Evolutionary conservation across 2,888 invertebrate genomes (phyloP).

Genomic region (Cantharis lateralis): DNA sequence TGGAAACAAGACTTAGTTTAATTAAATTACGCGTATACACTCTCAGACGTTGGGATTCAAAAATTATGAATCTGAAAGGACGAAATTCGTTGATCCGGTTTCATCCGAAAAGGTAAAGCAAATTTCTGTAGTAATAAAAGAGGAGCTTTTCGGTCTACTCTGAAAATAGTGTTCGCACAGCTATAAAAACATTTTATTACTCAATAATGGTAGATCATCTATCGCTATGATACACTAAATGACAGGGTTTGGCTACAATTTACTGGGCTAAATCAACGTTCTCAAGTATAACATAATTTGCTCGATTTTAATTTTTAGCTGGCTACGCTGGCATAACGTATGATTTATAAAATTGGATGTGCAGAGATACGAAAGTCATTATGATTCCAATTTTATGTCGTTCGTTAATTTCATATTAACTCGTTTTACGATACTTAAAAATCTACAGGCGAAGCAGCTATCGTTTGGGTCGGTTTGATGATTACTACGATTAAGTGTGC

Average conservation of each 20-base stretch:
- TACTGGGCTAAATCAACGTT: constrained; percentile 33
- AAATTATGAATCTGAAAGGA: no score
- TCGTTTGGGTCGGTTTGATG: constrained; percentile 16
- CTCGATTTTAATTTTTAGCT: constrained; percentile 39
- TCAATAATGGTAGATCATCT: constrained; percentile 42
- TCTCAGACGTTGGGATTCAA: no score
- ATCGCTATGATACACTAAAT: constrained; percentile 40
- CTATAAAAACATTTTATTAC: constrained; percentile 44
- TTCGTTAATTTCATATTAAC: constrained; percentile 34
- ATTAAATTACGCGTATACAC: no score
- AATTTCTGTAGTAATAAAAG: constrained; percentile 23
- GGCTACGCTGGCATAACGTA: constrained; percentile 31
- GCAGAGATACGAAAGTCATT: constrained; percentile 32
- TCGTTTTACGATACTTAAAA: constrained; percentile 24
- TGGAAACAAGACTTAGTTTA: no score
- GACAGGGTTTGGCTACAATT: constrained; percentile 42
- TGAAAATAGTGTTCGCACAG: constrained; percentile 36
- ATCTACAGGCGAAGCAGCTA: constrained; percentile 8
- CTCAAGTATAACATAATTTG: constrained; percentile 34
- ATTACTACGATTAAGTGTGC: constrained; percentile 5
- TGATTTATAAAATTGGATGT: constrained; percentile 43
- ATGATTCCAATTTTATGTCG: constrained; percentile 34
- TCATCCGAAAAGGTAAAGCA: constrained; percentile 2
- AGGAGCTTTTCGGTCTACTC: constrained; percentile 19
- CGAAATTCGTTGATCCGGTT: constrained; percentile 4